These are phyloP conservation scores for Conistra vaccinii DNA, from an alignment of 2,888 invertebrate genomes.

Conservation along the genomic window DNA sequence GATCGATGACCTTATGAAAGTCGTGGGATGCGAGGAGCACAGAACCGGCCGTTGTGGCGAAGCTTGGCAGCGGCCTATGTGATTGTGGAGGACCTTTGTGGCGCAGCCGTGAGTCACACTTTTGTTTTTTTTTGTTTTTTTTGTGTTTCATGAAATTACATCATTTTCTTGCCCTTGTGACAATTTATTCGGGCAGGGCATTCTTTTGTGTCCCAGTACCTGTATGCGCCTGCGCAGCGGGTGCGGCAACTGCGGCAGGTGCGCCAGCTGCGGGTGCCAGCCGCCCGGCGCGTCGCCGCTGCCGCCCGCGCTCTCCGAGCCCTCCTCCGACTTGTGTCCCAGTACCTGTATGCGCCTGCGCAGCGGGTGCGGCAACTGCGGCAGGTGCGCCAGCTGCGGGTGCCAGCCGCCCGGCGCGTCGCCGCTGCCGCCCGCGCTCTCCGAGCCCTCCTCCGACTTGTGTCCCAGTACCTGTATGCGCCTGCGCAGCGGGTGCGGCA, in stretches of 20 bases:
- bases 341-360: conserved; percentile 77
- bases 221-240: conserved; percentile 82
- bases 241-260: conserved; percentile 91
- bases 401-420: conserved; percentile 84
- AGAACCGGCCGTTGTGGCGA: neutral
- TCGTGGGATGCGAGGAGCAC: neutral
- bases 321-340: conserved; percentile 74
- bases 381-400: conserved; percentile 91
- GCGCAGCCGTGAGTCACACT: neutral
- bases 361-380: conserved; percentile 90
- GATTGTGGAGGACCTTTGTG: neutral
- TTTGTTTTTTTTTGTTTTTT: neutral
- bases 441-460: conserved; percentile 71
- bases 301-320: conserved; percentile 54
- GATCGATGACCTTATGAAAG: neutral
- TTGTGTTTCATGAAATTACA: neutral
- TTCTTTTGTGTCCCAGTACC: conserved; percentile 56
- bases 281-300: conserved; percentile 73
- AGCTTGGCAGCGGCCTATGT: neutral
- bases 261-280: conserved; percentile 91
- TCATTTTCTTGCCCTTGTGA: neutral
- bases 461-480: conserved; percentile 76
- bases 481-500: conserved; percentile 88
- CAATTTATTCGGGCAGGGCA: neutral
- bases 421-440: conserved; percentile 51